Evolutionary conservation across 2,113 vertebrate species (phyloP).

Genomic region (Pipra filicauda): DNA sequence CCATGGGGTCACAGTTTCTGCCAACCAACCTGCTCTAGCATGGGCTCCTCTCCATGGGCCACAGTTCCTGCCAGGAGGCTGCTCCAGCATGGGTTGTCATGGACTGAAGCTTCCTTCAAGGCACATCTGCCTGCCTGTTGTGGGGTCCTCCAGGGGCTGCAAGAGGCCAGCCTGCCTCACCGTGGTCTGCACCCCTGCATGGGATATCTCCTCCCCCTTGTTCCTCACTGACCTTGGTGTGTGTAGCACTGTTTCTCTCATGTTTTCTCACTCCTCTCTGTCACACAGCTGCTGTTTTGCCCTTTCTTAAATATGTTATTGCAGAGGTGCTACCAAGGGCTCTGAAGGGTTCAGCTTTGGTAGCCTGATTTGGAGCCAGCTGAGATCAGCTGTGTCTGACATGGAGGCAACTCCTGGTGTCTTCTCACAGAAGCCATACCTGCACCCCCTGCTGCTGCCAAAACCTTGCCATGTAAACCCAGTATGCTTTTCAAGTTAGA

Average conservation of each 20-base stretch:
- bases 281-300: neutral
- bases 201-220: neutral
- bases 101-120: neutral
- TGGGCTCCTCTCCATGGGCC: neutral
- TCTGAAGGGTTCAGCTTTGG: neutral
- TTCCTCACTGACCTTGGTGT: neutral
- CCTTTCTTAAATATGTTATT: neutral
- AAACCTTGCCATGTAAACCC: neutral
- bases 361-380: neutral
- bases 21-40: neutral
- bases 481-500: neutral
- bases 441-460: neutral
- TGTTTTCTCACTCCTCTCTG: neutral
- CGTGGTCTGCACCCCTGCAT: fast-evolving
- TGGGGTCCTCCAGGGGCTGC: neutral
- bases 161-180: neutral
- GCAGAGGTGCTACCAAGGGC: neutral
- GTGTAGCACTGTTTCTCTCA: neutral
- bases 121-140: neutral
- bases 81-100: neutral
- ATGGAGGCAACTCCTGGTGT: neutral
- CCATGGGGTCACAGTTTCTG: neutral
- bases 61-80: neutral
- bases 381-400: neutral
- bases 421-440: neutral